Evolutionary conservation across 2,888 invertebrate genomes (phyloP).

Genomic region (Heliconius sara): DNA sequence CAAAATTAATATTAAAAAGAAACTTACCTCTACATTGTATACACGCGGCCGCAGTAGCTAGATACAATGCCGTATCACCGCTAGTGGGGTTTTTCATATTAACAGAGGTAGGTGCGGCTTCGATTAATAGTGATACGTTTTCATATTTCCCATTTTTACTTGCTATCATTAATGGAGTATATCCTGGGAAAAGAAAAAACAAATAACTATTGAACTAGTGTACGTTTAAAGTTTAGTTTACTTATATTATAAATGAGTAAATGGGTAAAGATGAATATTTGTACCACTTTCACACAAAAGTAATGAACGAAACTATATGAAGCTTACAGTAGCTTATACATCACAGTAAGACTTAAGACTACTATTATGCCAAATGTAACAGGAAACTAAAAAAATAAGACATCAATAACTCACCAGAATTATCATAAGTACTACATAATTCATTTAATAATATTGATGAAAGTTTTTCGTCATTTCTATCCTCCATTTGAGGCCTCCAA

Average conservation of each 20-base stretch:
- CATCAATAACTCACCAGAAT: conserved; percentile 59
- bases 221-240: not conserved
- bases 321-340: no score
- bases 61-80: conserved; percentile 79
- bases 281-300: no score
- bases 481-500: conserved; percentile 56
- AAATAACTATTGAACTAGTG: not conserved
- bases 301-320: no score
- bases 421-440: conserved; percentile 57
- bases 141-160: conserved; percentile 62
- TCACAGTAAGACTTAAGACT: no score
- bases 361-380: not conserved
- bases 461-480: conserved; percentile 55
- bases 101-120: conserved; percentile 58
- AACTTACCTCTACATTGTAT: conserved; percentile 62
- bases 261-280: no score
- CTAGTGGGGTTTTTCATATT: conserved; percentile 71
- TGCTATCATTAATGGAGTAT: conserved; percentile 78
- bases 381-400: not conserved
- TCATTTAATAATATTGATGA: conserved; percentile 52
- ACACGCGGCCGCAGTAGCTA: conserved; percentile 71
- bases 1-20: not conserved
- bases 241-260: not conserved
- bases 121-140: conserved; percentile 63
- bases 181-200: conserved; percentile 59